Evolutionary conservation across 2,888 invertebrate genomes (phyloP).

Genomic region (Chouioia cunea): DNA sequence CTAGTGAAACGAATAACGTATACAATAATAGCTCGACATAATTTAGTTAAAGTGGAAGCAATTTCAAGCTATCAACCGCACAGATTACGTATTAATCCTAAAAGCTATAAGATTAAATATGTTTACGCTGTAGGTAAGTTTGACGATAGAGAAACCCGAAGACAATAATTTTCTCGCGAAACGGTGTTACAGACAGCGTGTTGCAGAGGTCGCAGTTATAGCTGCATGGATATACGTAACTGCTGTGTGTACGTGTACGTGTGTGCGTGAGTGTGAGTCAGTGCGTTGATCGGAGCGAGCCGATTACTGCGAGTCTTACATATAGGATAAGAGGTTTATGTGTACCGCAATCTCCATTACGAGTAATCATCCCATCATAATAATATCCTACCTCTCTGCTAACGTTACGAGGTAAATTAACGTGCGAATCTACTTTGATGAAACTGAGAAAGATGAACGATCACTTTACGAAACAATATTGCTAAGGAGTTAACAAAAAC

Average conservation of each 20-base stretch:
- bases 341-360: slow-evolving; percentile 41
- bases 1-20: no score
- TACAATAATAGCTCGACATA: no score
- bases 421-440: slow-evolving; percentile 36
- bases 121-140: no score
- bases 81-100: no score
- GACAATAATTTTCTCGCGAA: slow-evolving; percentile 16
- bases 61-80: no score
- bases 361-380: slow-evolving; percentile 44
- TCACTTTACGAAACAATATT: no score
- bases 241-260: neutral
- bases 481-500: no score
- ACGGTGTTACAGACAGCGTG: neutral
- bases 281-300: slow-evolving; percentile 3
- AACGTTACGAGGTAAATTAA: slow-evolving; percentile 20
- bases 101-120: no score
- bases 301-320: slow-evolving; percentile 33
- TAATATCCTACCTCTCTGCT: slow-evolving; percentile 28
- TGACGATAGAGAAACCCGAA: neutral
- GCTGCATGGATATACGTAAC: neutral
- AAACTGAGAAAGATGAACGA: slow-evolving; percentile 31
- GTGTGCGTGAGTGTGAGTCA: no score
- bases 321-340: slow-evolving; percentile 27
- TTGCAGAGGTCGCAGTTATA: slow-evolving; percentile 8
- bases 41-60: no score